Conservation (phyloP, 2,797 vertebrate species). For the Ctenochaetus hawaiiensis region DNA sequence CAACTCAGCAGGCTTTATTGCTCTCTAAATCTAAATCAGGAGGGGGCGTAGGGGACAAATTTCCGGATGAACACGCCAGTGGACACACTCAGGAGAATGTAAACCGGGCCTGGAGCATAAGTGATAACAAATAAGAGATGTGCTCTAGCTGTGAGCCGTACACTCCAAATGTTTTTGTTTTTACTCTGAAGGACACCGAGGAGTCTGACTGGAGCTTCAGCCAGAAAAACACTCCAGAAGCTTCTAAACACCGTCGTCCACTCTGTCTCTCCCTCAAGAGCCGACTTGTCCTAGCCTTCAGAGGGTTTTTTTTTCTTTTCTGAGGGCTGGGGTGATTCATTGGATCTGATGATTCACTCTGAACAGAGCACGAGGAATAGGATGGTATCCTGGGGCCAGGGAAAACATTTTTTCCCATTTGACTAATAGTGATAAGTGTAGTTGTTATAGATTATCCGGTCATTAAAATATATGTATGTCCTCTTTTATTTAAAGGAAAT, state of each 20-base stretch:
- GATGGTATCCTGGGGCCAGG: background rate
- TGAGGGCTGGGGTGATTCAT: slow-evolving; percentile 22
- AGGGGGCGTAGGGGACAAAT: slow-evolving; percentile 66
- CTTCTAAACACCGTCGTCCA: slow-evolving; percentile 72
- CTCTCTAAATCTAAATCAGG: slow-evolving; percentile 80
- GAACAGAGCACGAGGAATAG: slow-evolving; percentile 19
- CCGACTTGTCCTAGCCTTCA: slow-evolving; percentile 56
- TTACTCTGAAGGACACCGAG: slow-evolving; percentile 74
- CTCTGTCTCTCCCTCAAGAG: slow-evolving; percentile 61
- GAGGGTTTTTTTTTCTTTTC: background rate
- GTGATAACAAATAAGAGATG: slow-evolving; percentile 84
- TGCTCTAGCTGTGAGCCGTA: slow-evolving; percentile 68
- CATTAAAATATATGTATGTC: background rate
- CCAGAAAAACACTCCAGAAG: slow-evolving; percentile 82
- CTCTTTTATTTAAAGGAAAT: background rate
- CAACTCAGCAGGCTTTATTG: slow-evolving; percentile 92
- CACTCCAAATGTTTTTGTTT: slow-evolving; percentile 82
- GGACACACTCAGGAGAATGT: slow-evolving; percentile 82
- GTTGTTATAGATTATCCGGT: background rate
- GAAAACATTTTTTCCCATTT: slow-evolving; percentile 7
- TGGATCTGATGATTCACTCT: slow-evolving; percentile 35
- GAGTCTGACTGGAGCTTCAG: slow-evolving; percentile 70
- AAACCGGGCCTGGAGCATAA: slow-evolving; percentile 80
- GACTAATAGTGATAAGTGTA: slow-evolving; percentile 19
- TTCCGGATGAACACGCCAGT: slow-evolving; percentile 80